phyloP scores from a whole-genome alignment of 1,140 invertebrate genomes.

The Lordiphosa mommai region DNA sequence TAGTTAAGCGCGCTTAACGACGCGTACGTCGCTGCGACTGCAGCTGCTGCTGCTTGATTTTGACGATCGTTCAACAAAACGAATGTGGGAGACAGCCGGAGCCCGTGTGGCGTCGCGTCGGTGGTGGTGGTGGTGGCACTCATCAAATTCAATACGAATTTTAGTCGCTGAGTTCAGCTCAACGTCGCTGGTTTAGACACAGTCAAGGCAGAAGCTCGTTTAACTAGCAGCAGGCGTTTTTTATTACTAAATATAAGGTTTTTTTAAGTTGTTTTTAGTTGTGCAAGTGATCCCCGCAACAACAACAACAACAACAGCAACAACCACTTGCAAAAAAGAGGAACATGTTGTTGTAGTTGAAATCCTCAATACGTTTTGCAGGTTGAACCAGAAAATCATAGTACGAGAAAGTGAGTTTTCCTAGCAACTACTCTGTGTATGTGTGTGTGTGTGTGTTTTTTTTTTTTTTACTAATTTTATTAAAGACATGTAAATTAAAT shows the following conservation, averaged over 20 bases:
- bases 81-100: constrained; percentile 1
- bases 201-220: constrained; percentile 21
- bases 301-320: neutral
- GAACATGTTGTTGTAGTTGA: no score
- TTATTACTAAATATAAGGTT: neutral
- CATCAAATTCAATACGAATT: constrained; percentile 53
- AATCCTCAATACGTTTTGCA: neutral
- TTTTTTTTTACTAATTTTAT: constrained; percentile 62
- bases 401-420: neutral
- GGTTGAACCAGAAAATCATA: neutral
- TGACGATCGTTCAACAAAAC: constrained; percentile 5
- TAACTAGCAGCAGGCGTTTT: constrained; percentile 5
- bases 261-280: no score
- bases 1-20: neutral
- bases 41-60: neutral
- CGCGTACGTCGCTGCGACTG: no score
- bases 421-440: constrained; percentile 1
- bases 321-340: neutral
- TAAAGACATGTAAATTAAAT: constrained; percentile 76
- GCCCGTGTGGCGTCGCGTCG: constrained; percentile 26
- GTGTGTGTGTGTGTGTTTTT: constrained; percentile 10
- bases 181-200: constrained; percentile 61
- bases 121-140: constrained; percentile 21
- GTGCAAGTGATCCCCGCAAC: neutral
- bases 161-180: constrained; percentile 72